Evolutionary conservation across 2,113 vertebrate genomes (phyloP).

Genomic region (Eubucco bourcierii): DNA sequence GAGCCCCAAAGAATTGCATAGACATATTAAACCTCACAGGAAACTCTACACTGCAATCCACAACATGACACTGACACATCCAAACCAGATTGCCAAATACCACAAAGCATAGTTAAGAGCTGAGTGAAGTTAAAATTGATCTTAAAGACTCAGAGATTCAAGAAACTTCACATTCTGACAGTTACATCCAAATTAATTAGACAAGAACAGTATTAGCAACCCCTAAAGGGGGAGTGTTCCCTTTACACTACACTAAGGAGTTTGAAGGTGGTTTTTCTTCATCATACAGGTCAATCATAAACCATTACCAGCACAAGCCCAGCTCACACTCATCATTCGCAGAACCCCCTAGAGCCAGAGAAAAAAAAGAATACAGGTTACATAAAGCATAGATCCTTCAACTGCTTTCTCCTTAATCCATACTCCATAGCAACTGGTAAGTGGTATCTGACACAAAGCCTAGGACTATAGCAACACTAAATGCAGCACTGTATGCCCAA

Average conservation of each 20-base stretch:
- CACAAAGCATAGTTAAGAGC: not conserved
- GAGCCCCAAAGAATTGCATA: not conserved
- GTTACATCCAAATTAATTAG: not conserved
- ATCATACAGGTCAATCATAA: not conserved
- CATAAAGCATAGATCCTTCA: not conserved
- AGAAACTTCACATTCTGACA: not conserved
- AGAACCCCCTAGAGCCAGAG: not conserved
- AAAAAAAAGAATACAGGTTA: not conserved
- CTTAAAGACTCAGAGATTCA: not conserved
- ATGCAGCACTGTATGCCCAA: not conserved
- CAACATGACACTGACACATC: fast-evolving
- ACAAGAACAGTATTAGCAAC: not conserved
- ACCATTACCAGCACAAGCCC: not conserved
- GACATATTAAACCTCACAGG: not conserved
- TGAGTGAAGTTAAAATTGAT: not conserved
- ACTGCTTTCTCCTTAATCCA: not conserved
- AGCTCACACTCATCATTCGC: not conserved
- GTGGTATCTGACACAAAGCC: not conserved
- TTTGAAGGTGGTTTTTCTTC: not conserved
- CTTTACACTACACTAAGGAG: not conserved
- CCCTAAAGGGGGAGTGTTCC: not conserved
- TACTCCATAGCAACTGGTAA: not conserved
- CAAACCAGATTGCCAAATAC: not conserved
- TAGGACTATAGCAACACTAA: not conserved
- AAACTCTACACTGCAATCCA: not conserved